These are phyloP conservation scores for Drosophila pruinosa DNA, from an alignment of 1,140 invertebrate species.

Conservation along the genomic window DNA sequence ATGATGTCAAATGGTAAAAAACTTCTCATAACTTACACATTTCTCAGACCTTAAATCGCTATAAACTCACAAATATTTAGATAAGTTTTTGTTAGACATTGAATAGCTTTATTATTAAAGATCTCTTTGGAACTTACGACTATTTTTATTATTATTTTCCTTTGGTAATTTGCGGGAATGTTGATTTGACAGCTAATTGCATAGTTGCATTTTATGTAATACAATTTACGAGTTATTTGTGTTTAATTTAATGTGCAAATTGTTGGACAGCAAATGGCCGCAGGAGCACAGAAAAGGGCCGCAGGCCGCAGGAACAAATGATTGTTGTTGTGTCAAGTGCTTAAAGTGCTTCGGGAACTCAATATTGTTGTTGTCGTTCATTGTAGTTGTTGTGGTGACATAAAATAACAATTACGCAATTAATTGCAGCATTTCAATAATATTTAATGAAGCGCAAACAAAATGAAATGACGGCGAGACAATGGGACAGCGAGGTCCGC, in stretches of 20 bases:
- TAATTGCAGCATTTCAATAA: conserved; percentile 80
- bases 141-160: conserved; percentile 30
- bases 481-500: not conserved
- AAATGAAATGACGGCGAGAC: conserved; percentile 64
- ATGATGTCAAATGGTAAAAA: too few species aligned
- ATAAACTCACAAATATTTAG: too few species aligned
- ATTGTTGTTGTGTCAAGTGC: conserved; percentile 62
- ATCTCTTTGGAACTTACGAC: not conserved
- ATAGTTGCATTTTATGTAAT: conserved; percentile 65
- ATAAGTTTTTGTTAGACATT: too few species aligned
- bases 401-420: conserved; percentile 81
- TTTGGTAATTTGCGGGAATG: conserved; percentile 66
- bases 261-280: conserved; percentile 52
- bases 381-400: conserved; percentile 42
- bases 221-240: conserved; percentile 72
- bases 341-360: conserved; percentile 52
- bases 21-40: too few species aligned
- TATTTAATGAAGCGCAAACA: conserved; percentile 81
- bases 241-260: conserved; percentile 79
- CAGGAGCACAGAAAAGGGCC: conserved; percentile 11
- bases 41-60: too few species aligned
- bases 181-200: conserved; percentile 75
- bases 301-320: not conserved
- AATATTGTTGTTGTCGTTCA: conserved; percentile 23
- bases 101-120: not conserved